Conservation (phyloP, 2,797 vertebrate species). For the Artibeus lituratus region DNA sequence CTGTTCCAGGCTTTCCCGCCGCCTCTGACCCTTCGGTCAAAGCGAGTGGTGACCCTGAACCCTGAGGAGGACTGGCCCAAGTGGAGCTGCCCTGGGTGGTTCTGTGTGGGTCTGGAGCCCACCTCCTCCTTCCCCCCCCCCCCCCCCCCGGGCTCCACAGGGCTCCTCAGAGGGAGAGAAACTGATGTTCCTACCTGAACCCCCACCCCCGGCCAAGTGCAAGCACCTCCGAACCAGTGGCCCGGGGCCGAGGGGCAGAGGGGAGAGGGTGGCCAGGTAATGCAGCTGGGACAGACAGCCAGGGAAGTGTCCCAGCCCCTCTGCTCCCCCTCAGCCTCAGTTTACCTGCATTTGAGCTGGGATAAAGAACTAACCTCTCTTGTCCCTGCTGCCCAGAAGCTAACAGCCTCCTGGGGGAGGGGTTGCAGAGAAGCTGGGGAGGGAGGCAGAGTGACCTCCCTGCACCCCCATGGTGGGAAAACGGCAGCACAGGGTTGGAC, state of each 20-base stretch:
- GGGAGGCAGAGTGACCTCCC: background rate
- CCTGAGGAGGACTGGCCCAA: fast-evolving
- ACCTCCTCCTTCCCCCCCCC: background rate
- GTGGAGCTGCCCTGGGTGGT: fast-evolving
- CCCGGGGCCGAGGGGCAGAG: background rate
- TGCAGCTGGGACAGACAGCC: background rate
- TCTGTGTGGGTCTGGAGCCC: background rate
- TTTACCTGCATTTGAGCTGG: background rate
- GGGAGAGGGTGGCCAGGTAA: background rate
- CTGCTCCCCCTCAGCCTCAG: background rate
- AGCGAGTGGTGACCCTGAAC: background rate
- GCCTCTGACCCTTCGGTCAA: background rate
- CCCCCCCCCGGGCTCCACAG: background rate
- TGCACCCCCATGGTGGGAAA: background rate
- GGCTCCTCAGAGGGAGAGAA: background rate
- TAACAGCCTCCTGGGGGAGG: too few relatives aligned
- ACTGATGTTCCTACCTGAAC: background rate
- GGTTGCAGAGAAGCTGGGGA: background rate
- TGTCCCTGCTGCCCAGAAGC: background rate
- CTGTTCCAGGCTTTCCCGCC: too few relatives aligned
- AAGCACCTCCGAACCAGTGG: background rate
- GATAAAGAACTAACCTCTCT: background rate
- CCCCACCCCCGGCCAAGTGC: too few relatives aligned
- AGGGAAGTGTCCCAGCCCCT: background rate
- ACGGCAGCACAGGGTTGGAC: fast-evolving